Evolutionary conservation across 2,888 invertebrate species (phyloP), one percentile per base, ranked within the genome.

Genomic region (Temnothorax unifasciatus): DNA sequence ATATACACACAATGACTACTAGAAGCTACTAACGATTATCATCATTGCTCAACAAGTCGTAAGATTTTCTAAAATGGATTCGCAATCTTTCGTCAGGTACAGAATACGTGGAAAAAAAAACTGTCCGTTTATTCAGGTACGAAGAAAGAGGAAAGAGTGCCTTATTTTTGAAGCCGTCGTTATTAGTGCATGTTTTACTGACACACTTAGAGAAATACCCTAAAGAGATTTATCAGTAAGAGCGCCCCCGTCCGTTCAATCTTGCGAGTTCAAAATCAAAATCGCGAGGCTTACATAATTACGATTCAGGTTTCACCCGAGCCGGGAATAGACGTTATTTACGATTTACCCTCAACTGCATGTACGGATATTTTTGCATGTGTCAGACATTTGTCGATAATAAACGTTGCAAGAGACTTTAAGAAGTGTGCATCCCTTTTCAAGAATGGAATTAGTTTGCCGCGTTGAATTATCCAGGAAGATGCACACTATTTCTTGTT

Each of bases 311-410:
- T 64, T 63, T 66, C 21, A 47, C 68, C 21, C 66, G 50, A 77
- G 41, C 38, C 47, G 57, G 57, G 5, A 66, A 59, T n/a, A 50
- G 57, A 38, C 34, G 38, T 47, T 57, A 47, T 59, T 84, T 73
- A 64, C 77, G 57, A 34, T 83, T 84, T 90, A 91, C 91, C 91
- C 91, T 90, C 91, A 91, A 84, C 91, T 91, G 91, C 91, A 91
- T 91, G 90, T 85, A 76, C 47, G 74, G 87, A 90, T 73, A 90
- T 86, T 64, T 90, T 87, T 86, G 90, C 89, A 82, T 52, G 25
- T 66, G 21, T 66, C 57, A 57, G 9, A 52, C 57, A 41, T 34
- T 50, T 13, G 18, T 66, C 3, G 25, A 25, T 13, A 34, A 75
- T 34, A 25, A 79, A 83, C 57, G 1, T 38, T 38, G 47, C 38